Conservation (phyloP, 2,113 vertebrate genomes). For the Conger conger region DNA sequence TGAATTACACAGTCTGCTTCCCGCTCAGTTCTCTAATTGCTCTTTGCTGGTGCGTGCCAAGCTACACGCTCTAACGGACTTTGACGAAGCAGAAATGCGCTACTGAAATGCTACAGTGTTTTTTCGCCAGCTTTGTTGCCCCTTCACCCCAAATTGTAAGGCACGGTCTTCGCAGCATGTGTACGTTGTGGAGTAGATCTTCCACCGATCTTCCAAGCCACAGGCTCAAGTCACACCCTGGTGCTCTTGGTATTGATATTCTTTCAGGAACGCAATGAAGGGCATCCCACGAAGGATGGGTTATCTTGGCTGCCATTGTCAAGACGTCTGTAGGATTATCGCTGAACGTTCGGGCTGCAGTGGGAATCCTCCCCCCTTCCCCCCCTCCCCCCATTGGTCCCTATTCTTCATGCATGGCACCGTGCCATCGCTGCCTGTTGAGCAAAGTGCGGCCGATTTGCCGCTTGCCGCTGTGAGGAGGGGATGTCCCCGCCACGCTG, state of each 20-base stretch:
- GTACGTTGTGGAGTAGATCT: background rate
- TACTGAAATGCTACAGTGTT: background rate
- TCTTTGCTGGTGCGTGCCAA: too few species aligned
- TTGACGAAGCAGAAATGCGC: background rate
- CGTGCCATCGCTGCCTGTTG: background rate
- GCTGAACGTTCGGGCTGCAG: background rate
- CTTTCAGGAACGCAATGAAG: background rate
- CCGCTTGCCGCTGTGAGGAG: background rate
- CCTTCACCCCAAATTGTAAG: background rate
- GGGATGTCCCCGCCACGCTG: background rate
- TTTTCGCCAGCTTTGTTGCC: background rate
- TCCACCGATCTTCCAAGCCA: too few species aligned
- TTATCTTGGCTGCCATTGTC: background rate
- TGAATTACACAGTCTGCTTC: too few species aligned
- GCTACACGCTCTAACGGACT: background rate
- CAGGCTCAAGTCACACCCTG: too few species aligned
- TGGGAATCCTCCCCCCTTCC: background rate
- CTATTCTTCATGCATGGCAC: background rate
- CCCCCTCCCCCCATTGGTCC: background rate
- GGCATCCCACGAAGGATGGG: background rate
- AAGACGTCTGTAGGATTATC: background rate
- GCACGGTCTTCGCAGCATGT: background rate
- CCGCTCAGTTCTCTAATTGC: too few species aligned
- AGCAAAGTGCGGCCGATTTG: background rate
- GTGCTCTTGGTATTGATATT: background rate